Base-by-base conservation (phyloP, 2,113 vertebrate genomes). In the Dasyornis broadbenti region DNA sequence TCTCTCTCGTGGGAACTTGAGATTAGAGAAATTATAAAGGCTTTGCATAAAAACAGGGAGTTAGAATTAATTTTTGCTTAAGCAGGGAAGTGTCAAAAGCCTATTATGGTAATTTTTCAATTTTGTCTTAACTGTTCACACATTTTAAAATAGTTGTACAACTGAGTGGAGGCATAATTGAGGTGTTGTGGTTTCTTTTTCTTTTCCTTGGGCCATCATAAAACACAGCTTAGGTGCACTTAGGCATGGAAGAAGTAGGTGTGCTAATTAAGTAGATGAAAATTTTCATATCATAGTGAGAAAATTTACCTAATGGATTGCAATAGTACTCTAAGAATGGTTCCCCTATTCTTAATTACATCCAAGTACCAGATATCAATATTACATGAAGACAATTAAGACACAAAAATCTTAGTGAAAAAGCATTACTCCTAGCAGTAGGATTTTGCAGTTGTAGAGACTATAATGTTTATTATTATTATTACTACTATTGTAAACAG, bases 1-100 rank as follows among this genome's bases (percentile, higher is more conserved):
- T 96, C 79, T 76, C 78, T 96, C 89, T 94, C 86, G 19, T 85
- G 82, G 96, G 97, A 95, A 88, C 82, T 83, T 1, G 21, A 96
- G 91, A 97, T 96, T 97, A 96, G 83, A 95, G 94, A 97, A 96
- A 92, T 97, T 97, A 97, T 85, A 94, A 97, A 97, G 96, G 89
- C 95, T 95, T 96, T 96, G 72, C 92, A 89, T 95, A 92, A 96
- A 97, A 97, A 86, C 82, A 92, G 88, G 66, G 90, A 96, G 82
- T 92, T 97, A 86, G 92, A 97, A 96, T 97, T 95, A 97, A 97
- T 91, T 97, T 97, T 95, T 97, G 71, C 95, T 97, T 97, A 97
- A 98, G 94, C 66, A 88, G 83, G 63, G 94, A 96, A 96, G 94
- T 97, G 96, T 96, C 92, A 97, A 95, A 96, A 97, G 82, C 84